Evolutionary conservation across 2,888 invertebrate genomes (phyloP).

Genomic region (Ephialtes manifestator): DNA sequence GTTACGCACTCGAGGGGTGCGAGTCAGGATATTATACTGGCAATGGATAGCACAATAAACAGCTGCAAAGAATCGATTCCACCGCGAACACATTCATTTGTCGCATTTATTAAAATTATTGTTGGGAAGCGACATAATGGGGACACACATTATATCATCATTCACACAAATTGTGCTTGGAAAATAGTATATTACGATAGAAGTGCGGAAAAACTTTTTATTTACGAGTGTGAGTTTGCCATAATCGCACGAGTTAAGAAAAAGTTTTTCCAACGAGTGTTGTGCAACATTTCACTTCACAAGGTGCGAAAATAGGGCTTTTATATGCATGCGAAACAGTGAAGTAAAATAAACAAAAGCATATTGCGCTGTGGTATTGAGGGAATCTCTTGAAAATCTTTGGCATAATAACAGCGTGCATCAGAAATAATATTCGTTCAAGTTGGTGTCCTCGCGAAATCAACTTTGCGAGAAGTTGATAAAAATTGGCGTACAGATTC

Average conservation of each 20-base stretch:
- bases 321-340: too few relatives aligned
- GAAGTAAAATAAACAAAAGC: background rate
- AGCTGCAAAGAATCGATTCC: conserved; percentile 35
- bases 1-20: conserved; percentile 42
- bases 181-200: background rate
- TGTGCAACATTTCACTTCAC: too few relatives aligned
- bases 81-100: conserved; percentile 3
- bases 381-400: background rate
- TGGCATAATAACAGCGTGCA: background rate
- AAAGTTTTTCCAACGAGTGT: too few relatives aligned
- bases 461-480: too few relatives aligned
- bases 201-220: too few relatives aligned
- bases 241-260: too few relatives aligned
- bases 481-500: too few relatives aligned
- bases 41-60: conserved; percentile 49
- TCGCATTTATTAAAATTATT: conserved; percentile 31
- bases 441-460: too few relatives aligned
- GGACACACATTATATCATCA: background rate
- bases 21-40: conserved; percentile 40
- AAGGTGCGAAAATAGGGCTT: too few relatives aligned
- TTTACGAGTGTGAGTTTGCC: too few relatives aligned
- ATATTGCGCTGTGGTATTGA: conserved; percentile 4
- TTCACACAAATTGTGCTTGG: conserved; percentile 9
- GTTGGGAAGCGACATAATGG: conserved; percentile 7
- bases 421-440: too few relatives aligned